phyloP scores from a whole-genome alignment of 2,797 vertebrate genomes.

The Parambassis ranga region DNA sequence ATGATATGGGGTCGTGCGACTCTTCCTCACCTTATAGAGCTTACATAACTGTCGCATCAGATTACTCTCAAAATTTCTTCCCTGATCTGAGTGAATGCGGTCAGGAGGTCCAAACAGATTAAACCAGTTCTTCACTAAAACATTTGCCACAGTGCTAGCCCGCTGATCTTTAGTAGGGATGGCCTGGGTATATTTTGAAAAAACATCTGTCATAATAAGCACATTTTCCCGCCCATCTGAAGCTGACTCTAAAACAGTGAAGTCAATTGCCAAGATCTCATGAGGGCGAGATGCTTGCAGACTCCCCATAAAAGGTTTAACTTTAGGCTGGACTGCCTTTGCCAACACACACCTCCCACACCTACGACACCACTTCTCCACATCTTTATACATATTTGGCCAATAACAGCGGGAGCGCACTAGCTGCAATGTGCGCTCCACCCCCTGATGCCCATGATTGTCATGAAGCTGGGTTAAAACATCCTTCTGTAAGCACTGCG shows the following conservation, averaged over 20 bases:
- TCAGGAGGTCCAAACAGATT: background rate
- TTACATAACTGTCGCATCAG: background rate
- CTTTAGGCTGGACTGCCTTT: background rate
- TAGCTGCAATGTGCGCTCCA: background rate
- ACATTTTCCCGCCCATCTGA: accelerated
- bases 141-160: background rate
- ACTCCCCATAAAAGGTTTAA: background rate
- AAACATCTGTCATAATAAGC: too few species aligned
- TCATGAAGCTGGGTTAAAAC: conserved; percentile 4
- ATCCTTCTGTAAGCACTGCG: too few species aligned
- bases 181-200: too few species aligned
- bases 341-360: background rate
- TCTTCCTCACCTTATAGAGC: background rate
- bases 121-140: background rate
- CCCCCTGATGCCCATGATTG: conserved; percentile 12
- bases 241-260: background rate
- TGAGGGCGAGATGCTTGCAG: background rate
- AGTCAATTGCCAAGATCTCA: background rate
- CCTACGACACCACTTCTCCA: background rate
- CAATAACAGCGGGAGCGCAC: background rate
- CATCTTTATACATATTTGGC: background rate
- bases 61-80: background rate
- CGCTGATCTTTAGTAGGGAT: too few species aligned
- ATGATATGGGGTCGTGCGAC: background rate
- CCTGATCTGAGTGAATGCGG: background rate